These are phyloP conservation scores for Ciconia nigra DNA, from an alignment of 2,797 vertebrate species.

Conservation along the genomic window DNA sequence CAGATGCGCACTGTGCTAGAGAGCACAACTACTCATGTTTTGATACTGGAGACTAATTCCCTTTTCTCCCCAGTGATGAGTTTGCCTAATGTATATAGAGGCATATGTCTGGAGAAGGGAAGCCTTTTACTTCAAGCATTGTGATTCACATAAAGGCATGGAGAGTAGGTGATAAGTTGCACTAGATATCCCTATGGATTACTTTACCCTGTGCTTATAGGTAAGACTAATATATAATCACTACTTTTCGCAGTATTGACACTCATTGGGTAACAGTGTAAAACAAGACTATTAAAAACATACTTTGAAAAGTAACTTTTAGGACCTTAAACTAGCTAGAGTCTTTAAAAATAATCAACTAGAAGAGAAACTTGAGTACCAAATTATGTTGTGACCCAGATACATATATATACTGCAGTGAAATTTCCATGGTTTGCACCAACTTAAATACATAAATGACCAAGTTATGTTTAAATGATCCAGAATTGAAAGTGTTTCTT, in stretches of 20 bases:
- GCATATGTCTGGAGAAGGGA: not conserved
- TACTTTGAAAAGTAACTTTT: not conserved
- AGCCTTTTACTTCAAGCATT: not conserved
- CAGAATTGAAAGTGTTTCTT: not conserved
- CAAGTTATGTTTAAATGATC: not conserved
- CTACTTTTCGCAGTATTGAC: not conserved
- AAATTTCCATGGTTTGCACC: not conserved
- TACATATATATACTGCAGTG: not conserved
- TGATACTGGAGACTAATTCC: not conserved
- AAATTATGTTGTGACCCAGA: not conserved
- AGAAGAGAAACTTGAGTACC: not conserved
- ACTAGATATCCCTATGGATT: not conserved
- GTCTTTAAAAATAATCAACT: not conserved
- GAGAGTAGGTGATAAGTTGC: not conserved
- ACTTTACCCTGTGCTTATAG: not conserved
- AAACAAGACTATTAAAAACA: not conserved
- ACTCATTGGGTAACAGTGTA: not conserved
- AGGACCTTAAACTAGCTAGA: not conserved
- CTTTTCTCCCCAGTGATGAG: not conserved
- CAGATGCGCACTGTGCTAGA: not conserved
- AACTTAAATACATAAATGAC: not conserved
- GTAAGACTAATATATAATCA: not conserved
- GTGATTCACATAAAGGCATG: not conserved
- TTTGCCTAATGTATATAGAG: not conserved
- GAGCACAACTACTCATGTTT: not conserved